Percentiles rank a stretch among this genome's conserved stretches.
phyloP scores from a whole-genome alignment of 1,140 invertebrate genomes.

The Microplitis mediator region DNA sequence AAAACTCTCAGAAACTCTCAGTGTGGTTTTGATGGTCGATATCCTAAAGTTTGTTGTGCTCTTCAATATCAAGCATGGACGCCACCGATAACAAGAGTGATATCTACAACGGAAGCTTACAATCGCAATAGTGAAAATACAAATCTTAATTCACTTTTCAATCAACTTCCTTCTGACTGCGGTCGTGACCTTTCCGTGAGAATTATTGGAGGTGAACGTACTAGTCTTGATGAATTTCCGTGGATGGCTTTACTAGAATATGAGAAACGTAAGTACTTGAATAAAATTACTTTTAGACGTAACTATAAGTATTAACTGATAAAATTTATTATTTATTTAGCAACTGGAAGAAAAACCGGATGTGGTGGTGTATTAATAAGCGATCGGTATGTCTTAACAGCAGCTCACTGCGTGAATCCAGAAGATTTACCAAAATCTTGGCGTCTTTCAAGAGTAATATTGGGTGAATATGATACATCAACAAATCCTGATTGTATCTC shows the following conservation, averaged over 20 bases:
- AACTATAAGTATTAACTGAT: neutral
- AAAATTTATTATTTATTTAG: slow-evolving; percentile 35
- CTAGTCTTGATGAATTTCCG: slow-evolving; percentile 71
- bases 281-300: neutral
- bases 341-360: slow-evolving; percentile 52
- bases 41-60: slow-evolving; percentile 57
- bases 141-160: slow-evolving; percentile 26
- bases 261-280: slow-evolving; percentile 48
- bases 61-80: neutral
- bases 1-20: slow-evolving; percentile 50
- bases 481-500: slow-evolving; percentile 64
- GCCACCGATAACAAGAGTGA: neutral
- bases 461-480: slow-evolving; percentile 69
- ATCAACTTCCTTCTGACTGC: slow-evolving; percentile 47
- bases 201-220: slow-evolving; percentile 68
- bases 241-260: slow-evolving; percentile 78
- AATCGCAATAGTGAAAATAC: neutral
- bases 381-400: slow-evolving; percentile 74
- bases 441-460: slow-evolving; percentile 62
- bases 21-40: slow-evolving; percentile 52
- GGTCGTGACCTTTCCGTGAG: slow-evolving; percentile 52
- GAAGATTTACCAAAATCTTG: slow-evolving; percentile 62
- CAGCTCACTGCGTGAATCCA: slow-evolving; percentile 84
- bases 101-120: neutral
- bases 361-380: slow-evolving; percentile 77